Percentiles rank a stretch among this genome's conserved stretches.
These are phyloP conservation scores for Diprion similis DNA, from an alignment of 1,140 invertebrate genomes.

Conservation along the genomic window DNA sequence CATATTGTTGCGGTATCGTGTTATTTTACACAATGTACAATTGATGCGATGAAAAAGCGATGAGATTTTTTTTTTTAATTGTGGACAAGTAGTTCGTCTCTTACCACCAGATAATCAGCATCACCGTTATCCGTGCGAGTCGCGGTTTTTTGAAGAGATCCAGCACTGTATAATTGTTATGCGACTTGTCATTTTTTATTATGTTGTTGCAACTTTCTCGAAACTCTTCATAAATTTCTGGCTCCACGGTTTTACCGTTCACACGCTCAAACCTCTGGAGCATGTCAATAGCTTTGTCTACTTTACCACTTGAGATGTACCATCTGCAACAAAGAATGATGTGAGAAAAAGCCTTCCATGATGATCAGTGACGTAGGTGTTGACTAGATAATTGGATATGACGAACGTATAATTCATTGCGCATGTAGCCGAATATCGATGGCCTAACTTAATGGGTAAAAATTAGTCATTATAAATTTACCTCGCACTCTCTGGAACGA, in stretches of 20 bases:
- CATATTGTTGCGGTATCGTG: too few species aligned
- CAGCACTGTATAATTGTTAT: slow-evolving; percentile 75
- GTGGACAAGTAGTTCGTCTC: slow-evolving; percentile 9
- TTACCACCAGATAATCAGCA: slow-evolving; percentile 81
- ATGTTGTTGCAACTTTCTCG: slow-evolving; percentile 69
- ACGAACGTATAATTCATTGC: too few species aligned
- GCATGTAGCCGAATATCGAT: too few species aligned
- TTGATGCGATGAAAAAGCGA: slow-evolving; percentile 16
- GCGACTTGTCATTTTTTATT: slow-evolving; percentile 70
- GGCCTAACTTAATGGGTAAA: too few species aligned
- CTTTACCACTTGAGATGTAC: slow-evolving; percentile 80
- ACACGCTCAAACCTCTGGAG: slow-evolving; percentile 81
- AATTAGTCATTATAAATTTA: slow-evolving; percentile 20
- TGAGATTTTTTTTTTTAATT: neutral
- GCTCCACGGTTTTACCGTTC: slow-evolving; percentile 75
- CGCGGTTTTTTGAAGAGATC: slow-evolving; percentile 80
- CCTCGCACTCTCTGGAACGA: slow-evolving; percentile 85
- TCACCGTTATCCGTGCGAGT: slow-evolving; percentile 73
- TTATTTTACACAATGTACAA: slow-evolving; percentile 16
- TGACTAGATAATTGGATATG: too few species aligned
- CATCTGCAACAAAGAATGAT: slow-evolving; percentile 56
- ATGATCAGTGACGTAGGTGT: too few species aligned
- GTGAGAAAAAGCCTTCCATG: too few species aligned
- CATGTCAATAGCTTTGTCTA: slow-evolving; percentile 79
- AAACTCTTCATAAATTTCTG: slow-evolving; percentile 77